phyloP scores from a whole-genome alignment of 2,113 vertebrate species.

The Cochlearius cochlearius region DNA sequence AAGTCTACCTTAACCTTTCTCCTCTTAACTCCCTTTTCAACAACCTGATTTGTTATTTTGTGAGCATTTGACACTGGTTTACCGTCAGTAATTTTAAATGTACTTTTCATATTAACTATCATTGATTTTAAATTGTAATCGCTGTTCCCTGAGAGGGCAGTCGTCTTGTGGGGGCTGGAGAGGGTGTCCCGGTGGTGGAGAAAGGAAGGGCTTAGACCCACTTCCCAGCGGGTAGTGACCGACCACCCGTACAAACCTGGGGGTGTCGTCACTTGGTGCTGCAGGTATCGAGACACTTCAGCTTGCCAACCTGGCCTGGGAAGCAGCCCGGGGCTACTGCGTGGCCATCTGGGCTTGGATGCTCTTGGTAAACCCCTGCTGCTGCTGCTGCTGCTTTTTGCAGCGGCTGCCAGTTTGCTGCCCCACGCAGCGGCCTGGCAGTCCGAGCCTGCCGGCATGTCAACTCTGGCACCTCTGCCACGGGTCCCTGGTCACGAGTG shows the following conservation, averaged over 20 bases:
- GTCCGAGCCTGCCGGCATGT: neutral
- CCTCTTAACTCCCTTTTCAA: neutral
- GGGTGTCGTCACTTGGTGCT: neutral
- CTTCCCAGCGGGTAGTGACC: accelerated
- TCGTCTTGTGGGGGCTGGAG: neutral
- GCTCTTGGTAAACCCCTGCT: accelerated
- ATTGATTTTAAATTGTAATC: neutral
- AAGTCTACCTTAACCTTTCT: slow-evolving; percentile 74
- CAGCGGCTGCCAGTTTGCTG: neutral
- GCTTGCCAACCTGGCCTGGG: neutral
- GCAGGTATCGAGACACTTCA: neutral
- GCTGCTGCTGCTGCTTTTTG: neutral
- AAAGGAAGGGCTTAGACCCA: neutral
- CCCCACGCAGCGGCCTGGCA: neutral
- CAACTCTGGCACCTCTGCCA: neutral
- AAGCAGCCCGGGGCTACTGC: neutral
- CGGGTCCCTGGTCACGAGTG: neutral
- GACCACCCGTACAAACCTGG: accelerated
- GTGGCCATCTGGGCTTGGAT: neutral
- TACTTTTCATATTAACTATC: neutral
- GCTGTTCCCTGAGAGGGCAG: neutral
- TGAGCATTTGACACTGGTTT: neutral
- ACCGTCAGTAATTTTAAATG: neutral
- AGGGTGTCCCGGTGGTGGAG: neutral
- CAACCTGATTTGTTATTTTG: neutral